Evolutionary conservation across 2,888 invertebrate genomes (phyloP).

Genomic region (Argyresthia albistria): DNA sequence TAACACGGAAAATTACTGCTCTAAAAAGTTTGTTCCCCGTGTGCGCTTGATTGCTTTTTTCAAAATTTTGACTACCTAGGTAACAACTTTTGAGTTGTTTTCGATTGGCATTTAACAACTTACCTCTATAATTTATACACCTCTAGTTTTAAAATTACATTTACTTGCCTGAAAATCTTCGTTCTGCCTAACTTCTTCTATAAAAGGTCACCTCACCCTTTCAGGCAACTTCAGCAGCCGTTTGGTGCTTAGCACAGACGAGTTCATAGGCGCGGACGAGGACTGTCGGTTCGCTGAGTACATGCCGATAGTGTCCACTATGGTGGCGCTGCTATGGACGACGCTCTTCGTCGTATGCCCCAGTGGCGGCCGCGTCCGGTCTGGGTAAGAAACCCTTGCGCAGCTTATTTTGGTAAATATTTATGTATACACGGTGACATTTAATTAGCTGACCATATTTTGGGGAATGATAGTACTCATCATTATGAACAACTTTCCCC

Average conservation of each 20-base stretch:
- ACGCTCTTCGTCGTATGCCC: conserved; percentile 59
- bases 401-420: not conserved
- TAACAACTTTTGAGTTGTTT: too few relatives aligned
- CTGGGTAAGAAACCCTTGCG: conserved; percentile 37
- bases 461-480: too few relatives aligned
- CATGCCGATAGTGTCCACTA: conserved; percentile 52
- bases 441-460: too few relatives aligned
- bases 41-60: too few relatives aligned
- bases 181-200: too few relatives aligned
- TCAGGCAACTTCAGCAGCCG: conserved; percentile 43
- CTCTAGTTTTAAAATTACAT: too few relatives aligned
- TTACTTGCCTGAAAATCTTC: too few relatives aligned
- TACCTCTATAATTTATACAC: too few relatives aligned
- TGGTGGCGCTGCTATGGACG: conserved; percentile 48
- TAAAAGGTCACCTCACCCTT: conserved; percentile 6
- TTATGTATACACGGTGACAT: too few relatives aligned
- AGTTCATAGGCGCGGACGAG: conserved; percentile 35
- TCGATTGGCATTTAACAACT: not conserved
- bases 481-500: too few relatives aligned
- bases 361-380: conserved; percentile 41
- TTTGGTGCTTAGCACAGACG: conserved; percentile 32
- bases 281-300: conserved; percentile 54
- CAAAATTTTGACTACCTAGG: too few relatives aligned
- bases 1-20: not conserved
- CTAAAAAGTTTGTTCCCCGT: too few relatives aligned